Evolutionary conservation across 23 tunicate genomes (phyloP).

Genomic region (Phallusia fumigata): DNA sequence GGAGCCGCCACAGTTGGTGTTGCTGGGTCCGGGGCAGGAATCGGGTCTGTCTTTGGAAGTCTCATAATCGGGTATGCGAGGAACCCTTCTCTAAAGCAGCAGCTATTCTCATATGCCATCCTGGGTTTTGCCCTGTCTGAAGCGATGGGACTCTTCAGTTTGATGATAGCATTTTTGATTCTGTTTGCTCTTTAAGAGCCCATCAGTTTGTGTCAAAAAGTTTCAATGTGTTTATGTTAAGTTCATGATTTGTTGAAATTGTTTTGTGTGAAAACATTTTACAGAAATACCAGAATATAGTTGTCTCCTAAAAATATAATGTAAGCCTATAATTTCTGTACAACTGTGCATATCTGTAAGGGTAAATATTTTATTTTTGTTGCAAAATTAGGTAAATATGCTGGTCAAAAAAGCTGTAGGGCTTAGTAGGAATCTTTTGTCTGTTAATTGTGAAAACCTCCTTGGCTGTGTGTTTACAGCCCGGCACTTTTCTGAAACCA

Average conservation of each 20-base stretch:
- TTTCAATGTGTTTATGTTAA: neutral
- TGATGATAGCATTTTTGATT: slow-evolving; percentile 98
- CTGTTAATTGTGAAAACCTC: neutral
- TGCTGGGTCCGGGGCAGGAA: slow-evolving; percentile 99
- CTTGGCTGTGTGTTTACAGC: neutral
- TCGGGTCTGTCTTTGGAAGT: slow-evolving; percentile 99
- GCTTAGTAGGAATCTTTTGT: neutral
- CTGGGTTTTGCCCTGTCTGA: slow-evolving; percentile 99
- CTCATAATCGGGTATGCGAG: slow-evolving; percentile 99
- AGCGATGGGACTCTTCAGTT: slow-evolving; percentile 99
- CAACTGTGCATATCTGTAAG: no score
- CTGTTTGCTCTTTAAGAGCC: slow-evolving; percentile 86
- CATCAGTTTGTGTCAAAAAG: neutral
- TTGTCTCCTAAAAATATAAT: neutral
- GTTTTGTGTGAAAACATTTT: neutral
- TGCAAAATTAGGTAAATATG: neutral
- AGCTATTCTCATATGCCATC: slow-evolving; percentile 97
- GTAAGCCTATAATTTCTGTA: no score
- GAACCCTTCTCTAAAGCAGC: slow-evolving; percentile 98
- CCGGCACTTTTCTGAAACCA: neutral
- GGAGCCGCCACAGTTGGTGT: slow-evolving; percentile 99
- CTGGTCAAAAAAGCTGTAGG: neutral
- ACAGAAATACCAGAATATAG: neutral
- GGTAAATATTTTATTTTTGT: neutral
- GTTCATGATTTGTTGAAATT: neutral